phyloP scores from a whole-genome alignment of 1,140 invertebrate genomes.

The Listronotus oregonensis region DNA sequence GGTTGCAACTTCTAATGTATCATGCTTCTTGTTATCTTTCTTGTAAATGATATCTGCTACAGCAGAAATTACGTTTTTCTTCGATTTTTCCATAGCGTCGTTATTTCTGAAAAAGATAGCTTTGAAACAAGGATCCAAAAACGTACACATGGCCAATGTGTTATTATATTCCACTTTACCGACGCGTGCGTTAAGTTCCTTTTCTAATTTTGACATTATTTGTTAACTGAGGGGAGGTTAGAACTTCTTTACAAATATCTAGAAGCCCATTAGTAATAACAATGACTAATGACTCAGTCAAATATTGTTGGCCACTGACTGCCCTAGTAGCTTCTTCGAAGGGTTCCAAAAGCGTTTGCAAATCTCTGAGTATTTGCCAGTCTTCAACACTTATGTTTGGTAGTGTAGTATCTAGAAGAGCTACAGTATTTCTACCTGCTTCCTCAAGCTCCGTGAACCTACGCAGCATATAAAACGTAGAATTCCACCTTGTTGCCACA shows the following conservation, averaged over 20 bases:
- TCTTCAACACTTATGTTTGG: slow-evolving; percentile 31
- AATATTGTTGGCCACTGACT: slow-evolving; percentile 43
- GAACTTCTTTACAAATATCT: slow-evolving; percentile 10
- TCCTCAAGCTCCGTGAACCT: slow-evolving; percentile 51
- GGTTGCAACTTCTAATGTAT: slow-evolving; percentile 3
- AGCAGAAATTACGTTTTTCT: slow-evolving; percentile 26
- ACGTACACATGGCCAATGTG: slow-evolving; percentile 37
- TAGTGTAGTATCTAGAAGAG: slow-evolving; percentile 13
- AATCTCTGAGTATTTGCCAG: slow-evolving; percentile 30
- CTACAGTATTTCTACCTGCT: slow-evolving; percentile 46
- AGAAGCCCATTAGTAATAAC: slow-evolving; percentile 18
- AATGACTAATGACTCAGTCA: slow-evolving; percentile 43
- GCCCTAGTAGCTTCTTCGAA: slow-evolving; percentile 43
- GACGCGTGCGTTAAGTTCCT: slow-evolving; percentile 22
- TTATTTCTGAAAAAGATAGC: slow-evolving; percentile 17
- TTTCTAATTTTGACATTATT: slow-evolving; percentile 14
- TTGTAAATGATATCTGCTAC: slow-evolving; percentile 24
- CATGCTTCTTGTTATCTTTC: slow-evolving; percentile 14
- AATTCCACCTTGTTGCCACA: slow-evolving; percentile 51
- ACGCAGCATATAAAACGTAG: no score
- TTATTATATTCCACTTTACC: slow-evolving; percentile 32
- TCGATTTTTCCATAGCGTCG: slow-evolving; percentile 22
- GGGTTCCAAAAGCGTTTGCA: slow-evolving; percentile 40
- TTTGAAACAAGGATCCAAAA: slow-evolving; percentile 45
- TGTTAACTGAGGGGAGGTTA: not conserved